These are phyloP conservation scores for Pogonus chalceus DNA, from an alignment of 1,140 invertebrate species.

Conservation along the genomic window DNA sequence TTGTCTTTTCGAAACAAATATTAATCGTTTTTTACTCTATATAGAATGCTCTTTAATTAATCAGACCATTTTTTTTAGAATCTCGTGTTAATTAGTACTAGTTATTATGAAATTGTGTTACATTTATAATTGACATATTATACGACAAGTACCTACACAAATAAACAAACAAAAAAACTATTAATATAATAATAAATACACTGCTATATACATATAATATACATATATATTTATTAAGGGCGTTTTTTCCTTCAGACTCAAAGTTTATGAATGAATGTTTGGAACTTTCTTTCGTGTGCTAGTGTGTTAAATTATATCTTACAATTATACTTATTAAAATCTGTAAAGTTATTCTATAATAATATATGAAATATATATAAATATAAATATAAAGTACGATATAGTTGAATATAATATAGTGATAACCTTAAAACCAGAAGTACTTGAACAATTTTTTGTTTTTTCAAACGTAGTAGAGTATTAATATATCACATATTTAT, in stretches of 20 bases:
- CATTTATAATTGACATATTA: no score
- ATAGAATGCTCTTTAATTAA: slow-evolving; percentile 9
- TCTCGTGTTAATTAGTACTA: not conserved
- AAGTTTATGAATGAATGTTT: slow-evolving; percentile 26
- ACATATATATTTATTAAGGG: no score
- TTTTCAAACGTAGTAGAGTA: no score
- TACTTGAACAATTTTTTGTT: not conserved
- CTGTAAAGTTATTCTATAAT: slow-evolving; percentile 35
- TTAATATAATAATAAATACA: not conserved
- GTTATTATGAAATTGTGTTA: not conserved
- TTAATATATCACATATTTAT: no score
- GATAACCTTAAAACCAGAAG: not conserved
- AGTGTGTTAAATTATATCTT: slow-evolving; percentile 30
- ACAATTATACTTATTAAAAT: slow-evolving; percentile 32
- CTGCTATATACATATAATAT: slow-evolving; percentile 3
- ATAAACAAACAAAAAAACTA: slow-evolving; percentile 9
- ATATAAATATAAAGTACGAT: not conserved
- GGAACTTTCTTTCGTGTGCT: slow-evolving; percentile 27
- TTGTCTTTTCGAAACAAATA: slow-evolving; percentile 7
- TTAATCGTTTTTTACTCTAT: not conserved
- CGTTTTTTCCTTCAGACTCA: slow-evolving; percentile 23
- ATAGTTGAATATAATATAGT: not conserved
- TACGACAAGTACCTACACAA: no score
- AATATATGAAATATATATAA: slow-evolving; percentile 15
- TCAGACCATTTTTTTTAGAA: not conserved